These are phyloP conservation scores for Hippocampus zosterae DNA, from an alignment of 2,113 vertebrate species.

Conservation along the genomic window DNA sequence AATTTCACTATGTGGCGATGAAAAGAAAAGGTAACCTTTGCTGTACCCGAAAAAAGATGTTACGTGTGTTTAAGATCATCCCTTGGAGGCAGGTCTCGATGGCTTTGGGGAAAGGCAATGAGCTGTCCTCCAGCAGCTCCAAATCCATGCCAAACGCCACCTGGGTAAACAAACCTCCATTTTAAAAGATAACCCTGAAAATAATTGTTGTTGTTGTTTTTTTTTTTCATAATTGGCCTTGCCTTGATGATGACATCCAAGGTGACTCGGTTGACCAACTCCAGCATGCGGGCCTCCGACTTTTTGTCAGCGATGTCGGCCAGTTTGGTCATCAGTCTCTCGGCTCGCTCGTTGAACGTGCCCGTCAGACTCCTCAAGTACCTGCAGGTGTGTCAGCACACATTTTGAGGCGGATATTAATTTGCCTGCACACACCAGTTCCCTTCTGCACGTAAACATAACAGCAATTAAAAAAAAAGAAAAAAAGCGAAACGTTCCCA, in stretches of 20 bases:
- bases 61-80: background rate
- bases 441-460: no score
- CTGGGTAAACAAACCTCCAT: background rate
- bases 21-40: no score
- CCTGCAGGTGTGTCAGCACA: background rate
- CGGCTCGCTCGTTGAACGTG: constrained; percentile 9
- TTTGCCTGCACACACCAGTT: no score
- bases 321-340: constrained; percentile 5
- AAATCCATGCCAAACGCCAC: constrained; percentile 10
- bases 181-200: background rate
- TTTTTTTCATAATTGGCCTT: background rate
- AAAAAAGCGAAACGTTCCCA: no score
- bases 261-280: constrained; percentile 1
- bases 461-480: no score
- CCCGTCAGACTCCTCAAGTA: constrained; percentile 6
- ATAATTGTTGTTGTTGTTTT: background rate
- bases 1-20: no score
- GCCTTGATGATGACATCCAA: constrained; percentile 6
- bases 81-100: constrained; percentile 5
- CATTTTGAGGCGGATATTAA: no score
- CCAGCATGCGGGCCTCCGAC: background rate
- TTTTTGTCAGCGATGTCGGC: background rate
- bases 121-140: background rate
- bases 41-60: constrained; percentile 2
- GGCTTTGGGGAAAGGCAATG: background rate